Evolutionary conservation across 2,888 invertebrate genomes (phyloP), one percentile per base, ranked within the genome.

Genomic region (Tinea pellionella): DNA sequence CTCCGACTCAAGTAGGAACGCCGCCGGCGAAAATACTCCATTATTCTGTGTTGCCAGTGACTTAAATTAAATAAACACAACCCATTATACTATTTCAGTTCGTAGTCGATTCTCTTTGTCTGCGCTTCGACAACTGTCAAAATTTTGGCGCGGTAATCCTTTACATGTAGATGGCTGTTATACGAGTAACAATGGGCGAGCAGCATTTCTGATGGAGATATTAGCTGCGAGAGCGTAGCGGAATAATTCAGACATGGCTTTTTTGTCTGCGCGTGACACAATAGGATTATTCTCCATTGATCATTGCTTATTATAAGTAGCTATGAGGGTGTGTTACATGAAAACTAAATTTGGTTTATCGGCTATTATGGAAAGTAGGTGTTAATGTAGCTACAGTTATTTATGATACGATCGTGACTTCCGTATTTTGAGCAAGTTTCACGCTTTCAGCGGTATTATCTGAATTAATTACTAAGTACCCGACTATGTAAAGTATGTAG

Each of bases 271-370:
- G 71, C 69, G 71, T 72, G 67, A 77, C 80, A 87, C 86, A 86
- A 87, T 86, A 71, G 86, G 86, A 86, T 87, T 86, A 87, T 81
- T 85, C 83, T 78, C 83, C 84, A 86, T 85, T 86, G 87, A 87
- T 87, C 86, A 86, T 75, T 80, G 83, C 85, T 85, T 86, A 86
- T 82, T 84, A 84, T 84, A 85, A 86, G 85, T 80, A 81, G 83
- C 75, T 68, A 13, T 43, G 77, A 85, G 87, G 86, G 86, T 83
- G 82, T 74, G 82, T 75, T 77, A 87, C 86, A 86, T 83, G 86
- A 81, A 87, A 87, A 86, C 85, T 83, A 86, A 87, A 87, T 87
- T 87, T 87, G 85, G 86, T 86, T 86, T 86, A 86, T 86, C 86
- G 86, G 80, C 83, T 82, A 82, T 86, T 86, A 87, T 86, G 87